phyloP scores from a whole-genome alignment of 2,888 invertebrate species.

The Agriopis marginaria region DNA sequence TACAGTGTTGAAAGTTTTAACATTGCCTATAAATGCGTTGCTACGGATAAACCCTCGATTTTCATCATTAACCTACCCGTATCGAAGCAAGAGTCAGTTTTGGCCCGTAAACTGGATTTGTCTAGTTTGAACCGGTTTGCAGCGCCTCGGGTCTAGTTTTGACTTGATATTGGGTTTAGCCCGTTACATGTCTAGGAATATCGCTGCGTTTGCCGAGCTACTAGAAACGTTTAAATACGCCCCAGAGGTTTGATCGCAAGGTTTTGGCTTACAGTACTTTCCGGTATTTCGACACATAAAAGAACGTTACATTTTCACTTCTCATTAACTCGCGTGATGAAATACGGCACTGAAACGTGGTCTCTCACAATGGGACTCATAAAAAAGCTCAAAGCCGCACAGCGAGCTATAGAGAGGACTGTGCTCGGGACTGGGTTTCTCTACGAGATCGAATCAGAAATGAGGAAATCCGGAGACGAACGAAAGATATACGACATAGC shows the following conservation, averaged over 20 bases:
- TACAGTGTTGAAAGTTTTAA: no score
- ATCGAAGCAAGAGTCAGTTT: conserved; percentile 1
- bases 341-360: no score
- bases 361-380: no score
- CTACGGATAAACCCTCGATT: background rate
- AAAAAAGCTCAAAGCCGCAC: no score
- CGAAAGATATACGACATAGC: no score
- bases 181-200: conserved; percentile 16
- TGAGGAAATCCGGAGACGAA: no score
- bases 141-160: conserved; percentile 16
- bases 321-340: no score
- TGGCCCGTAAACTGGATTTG: conserved; percentile 7
- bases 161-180: conserved; percentile 5
- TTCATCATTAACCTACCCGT: background rate
- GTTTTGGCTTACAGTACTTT: background rate
- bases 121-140: conserved; percentile 13
- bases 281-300: background rate
- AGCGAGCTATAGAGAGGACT: no score
- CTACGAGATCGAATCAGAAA: no score
- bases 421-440: no score
- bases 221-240: background rate
- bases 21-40: no score
- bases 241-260: background rate
- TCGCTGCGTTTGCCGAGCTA: background rate
- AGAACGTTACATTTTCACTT: no score